Base-by-base conservation (phyloP, 2,113 vertebrate genomes). In the Fulmarus glacialis region DNA sequence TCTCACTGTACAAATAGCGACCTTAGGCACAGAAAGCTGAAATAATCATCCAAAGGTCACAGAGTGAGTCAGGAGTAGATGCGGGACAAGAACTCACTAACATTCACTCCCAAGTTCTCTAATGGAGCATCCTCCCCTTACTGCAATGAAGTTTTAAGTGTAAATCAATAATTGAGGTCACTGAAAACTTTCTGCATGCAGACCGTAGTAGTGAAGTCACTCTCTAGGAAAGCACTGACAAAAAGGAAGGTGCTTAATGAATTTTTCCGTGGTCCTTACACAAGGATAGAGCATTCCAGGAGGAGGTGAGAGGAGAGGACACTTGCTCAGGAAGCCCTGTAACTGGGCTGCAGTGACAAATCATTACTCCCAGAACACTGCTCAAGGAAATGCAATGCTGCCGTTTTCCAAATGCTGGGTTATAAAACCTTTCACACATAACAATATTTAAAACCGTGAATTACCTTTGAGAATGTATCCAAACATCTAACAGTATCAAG, bases 361-460 rank as follows among this genome's bases (percentile, higher is more conserved):
- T 94, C 92, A 90, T 80, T 70, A 89, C n/a, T 94, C 91, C 89
- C 87, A 94, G 86, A 95, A 88, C 71, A 90, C 71, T 87, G 93
- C 84, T 96, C 88, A 96, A 94, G 80, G 79, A 97, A 97, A 89
- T 45, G 82, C 80, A 97, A 97, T 68, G 64, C 81, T 96, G 75
- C 83, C 32, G 6, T 90, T 97, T 97, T 87, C 96, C 95, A 97
- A 97, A 97, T 85, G 93, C 91, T 89, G 47, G 91, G 97, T 95
- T 96, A 93, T 87, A 97, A 97, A 98, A 96, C 77, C 87, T 95
- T 97, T 95, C 89, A 95, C 84, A 95, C 56, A 83, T 60, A 78
- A 78, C 71, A 89, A 94, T 96, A 97, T 98, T 98, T 97, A 97
- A 97, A 97, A 95, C 63, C 2, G 3, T 81, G 95, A 97, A 95